Evolutionary conservation across 2,888 invertebrate genomes (phyloP), one percentile per base, ranked within the genome.

Genomic region (Bedellia somnulentella): DNA sequence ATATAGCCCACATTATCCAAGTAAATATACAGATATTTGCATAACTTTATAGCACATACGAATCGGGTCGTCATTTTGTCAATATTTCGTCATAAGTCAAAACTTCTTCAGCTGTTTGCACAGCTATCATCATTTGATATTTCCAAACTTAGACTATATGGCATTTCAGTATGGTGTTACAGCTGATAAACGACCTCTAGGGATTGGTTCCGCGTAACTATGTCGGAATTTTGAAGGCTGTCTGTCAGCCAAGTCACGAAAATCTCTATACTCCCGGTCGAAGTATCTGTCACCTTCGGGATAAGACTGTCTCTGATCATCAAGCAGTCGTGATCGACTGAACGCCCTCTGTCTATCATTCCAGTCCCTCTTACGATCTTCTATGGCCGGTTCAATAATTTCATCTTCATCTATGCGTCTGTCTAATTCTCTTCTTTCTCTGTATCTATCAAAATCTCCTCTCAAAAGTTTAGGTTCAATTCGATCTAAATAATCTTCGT

Each of bases 161-260:
- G 73, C 75, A 63, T 57, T 45, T 73, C 46, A 77, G 45, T 77
- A 77, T 32, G 77, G 77, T 44, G 76, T 52, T 37, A 77, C 75
- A 27, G 77, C 66, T 8, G 73, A 75, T 27, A 77, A 59, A 24
- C 76, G 62, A 11, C 71, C 73, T 37, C 80, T 54, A 4, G 80
- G 67, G 35, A 81, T 78, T 11, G 83, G 81, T 41, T 85, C 84
- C n/a, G 82, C 85, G 44, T 83, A 85, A 47, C 83, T 84, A 46
- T 84, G 84, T 30, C 84, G 73, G 52, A 71, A 71, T 42, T 76
- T 73, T n/a, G 60, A 52, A 45, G 59, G 67, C 37, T 64, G 67
- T 16, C 75, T 42, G 8, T 73, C 73, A 2, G 68, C 51, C 8
- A 73, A 45, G 13, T 75, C 73, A 15, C 62, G 62, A 44, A 62